Percentiles rank a stretch among this genome's conserved stretches.
These are phyloP conservation scores for Siderastrea radians DNA, from an alignment of 92 coral and sea anemone species.

Conservation along the genomic window DNA sequence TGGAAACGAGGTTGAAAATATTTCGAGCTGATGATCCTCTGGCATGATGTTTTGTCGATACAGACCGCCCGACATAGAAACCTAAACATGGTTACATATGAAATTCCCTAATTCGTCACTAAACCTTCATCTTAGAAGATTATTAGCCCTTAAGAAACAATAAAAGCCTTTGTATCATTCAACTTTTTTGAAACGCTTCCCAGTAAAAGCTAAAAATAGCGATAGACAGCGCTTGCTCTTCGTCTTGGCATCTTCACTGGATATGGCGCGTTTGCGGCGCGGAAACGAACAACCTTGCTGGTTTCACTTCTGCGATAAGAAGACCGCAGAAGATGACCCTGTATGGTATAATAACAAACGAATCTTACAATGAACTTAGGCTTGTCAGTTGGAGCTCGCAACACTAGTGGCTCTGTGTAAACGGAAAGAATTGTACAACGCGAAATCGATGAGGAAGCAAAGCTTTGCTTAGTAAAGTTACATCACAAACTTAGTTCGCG, in stretches of 20 bases:
- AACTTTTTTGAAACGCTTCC: neutral
- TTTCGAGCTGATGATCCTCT: conserved; percentile 35
- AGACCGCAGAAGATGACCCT: neutral
- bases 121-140: conserved; percentile 5
- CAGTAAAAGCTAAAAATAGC: conserved; percentile 38
- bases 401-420: conserved; percentile 3
- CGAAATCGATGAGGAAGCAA: conserved; percentile 50
- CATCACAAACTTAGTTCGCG: conserved; percentile 24
- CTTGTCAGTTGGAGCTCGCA: conserved; percentile 10
- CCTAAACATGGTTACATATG: conserved; percentile 20
- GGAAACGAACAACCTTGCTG: conserved; percentile 46
- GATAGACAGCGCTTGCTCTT: conserved; percentile 26
- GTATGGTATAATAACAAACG: neutral
- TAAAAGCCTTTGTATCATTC: conserved; percentile 29
- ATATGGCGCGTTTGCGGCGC: conserved; percentile 36
- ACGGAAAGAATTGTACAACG: conserved; percentile 12
- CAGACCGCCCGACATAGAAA: conserved; percentile 31
- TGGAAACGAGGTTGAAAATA: neutral
- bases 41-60: conserved; percentile 39
- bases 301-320: conserved; percentile 22
- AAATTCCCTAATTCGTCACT: conserved; percentile 1
- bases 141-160: conserved; percentile 30
- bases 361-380: neutral
- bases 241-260: conserved; percentile 17
- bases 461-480: conserved; percentile 20